Percentiles rank a stretch among this genome's conserved stretches.
Conservation (phyloP, 1,140 invertebrate species). For the Sminthurides bifidus region DNA sequence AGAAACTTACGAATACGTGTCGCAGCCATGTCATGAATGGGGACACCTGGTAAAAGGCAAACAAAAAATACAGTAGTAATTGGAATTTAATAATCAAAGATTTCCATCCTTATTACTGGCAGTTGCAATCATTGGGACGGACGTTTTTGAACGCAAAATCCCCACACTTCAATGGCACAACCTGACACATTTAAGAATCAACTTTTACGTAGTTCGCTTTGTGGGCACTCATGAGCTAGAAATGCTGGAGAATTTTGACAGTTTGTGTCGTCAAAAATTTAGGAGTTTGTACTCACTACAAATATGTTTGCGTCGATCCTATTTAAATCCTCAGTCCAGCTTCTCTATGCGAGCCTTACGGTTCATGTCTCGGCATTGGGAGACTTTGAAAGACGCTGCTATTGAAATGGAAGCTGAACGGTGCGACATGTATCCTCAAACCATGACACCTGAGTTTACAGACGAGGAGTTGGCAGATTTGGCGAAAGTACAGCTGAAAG, state of each 20-base stretch:
- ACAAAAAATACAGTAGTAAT: too few species aligned
- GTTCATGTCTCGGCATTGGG: conserved; percentile 4
- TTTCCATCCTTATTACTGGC: too few species aligned
- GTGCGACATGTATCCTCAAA: conserved; percentile 8
- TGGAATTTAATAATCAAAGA: too few species aligned
- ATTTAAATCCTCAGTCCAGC: conserved; percentile 3
- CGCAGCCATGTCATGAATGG: too few species aligned
- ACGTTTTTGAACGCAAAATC: conserved; percentile 1
- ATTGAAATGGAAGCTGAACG: conserved; percentile 7
- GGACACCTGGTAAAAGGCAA: too few species aligned
- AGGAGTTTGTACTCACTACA: background rate
- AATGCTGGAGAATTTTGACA: conserved; percentile 9
- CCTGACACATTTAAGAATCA: background rate
- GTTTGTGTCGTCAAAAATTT: background rate
- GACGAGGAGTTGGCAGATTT: background rate
- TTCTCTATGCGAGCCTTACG: conserved; percentile 3
- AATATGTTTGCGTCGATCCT: conserved; percentile 3
- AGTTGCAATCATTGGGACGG: conserved; percentile 2
- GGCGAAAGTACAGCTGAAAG: background rate
- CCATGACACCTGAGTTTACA: conserved; percentile 1
- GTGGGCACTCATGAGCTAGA: conserved; percentile 3
- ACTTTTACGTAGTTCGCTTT: conserved; percentile 2
- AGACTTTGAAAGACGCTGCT: background rate
- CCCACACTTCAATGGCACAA: conserved; percentile 1
- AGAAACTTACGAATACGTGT: too few species aligned